Conservation (phyloP, 2,113 vertebrate genomes). For the Talpa occidentalis region DNA sequence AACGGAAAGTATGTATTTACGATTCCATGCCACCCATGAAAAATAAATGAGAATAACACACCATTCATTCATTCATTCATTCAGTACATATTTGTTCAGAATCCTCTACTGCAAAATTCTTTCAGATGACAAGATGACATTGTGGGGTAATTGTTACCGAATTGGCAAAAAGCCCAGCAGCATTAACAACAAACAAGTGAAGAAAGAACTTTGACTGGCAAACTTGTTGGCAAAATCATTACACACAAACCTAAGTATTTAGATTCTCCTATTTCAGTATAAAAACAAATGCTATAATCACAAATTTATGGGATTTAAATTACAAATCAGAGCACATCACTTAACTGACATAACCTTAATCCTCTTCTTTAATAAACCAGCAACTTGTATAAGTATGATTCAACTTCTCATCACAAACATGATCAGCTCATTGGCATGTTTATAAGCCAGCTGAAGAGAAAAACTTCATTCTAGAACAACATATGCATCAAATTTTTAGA, state of each 20-base stretch:
- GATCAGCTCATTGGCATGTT: slow-evolving; percentile 55
- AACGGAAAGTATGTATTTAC: slow-evolving; percentile 43
- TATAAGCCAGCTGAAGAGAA: slow-evolving; percentile 69
- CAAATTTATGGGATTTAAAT: slow-evolving; percentile 67
- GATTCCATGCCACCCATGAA: neutral
- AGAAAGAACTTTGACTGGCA: slow-evolving; percentile 66
- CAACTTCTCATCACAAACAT: slow-evolving; percentile 68
- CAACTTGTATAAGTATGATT: slow-evolving; percentile 65
- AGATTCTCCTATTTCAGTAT: slow-evolving; percentile 70
- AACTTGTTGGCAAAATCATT: slow-evolving; percentile 71
- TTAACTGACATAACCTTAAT: slow-evolving; percentile 68
- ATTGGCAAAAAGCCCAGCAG: slow-evolving; percentile 68
- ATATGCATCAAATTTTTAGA: slow-evolving; percentile 54
- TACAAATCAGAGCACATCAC: slow-evolving; percentile 65
- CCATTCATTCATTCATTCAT: slow-evolving; percentile 18
- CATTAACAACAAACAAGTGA: slow-evolving; percentile 58
- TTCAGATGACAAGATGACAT: slow-evolving; percentile 56
- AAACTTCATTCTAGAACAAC: slow-evolving; percentile 55
- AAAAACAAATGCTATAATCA: slow-evolving; percentile 74
- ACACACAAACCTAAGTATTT: slow-evolving; percentile 69
- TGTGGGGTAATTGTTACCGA: slow-evolving; percentile 21
- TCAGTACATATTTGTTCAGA: slow-evolving; percentile 35
- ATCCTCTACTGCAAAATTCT: neutral
- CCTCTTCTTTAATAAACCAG: slow-evolving; percentile 59
- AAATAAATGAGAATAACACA: slow-evolving; percentile 42